phyloP scores from a whole-genome alignment of 2,888 invertebrate species.

The Serripes groenlandicus region DNA sequence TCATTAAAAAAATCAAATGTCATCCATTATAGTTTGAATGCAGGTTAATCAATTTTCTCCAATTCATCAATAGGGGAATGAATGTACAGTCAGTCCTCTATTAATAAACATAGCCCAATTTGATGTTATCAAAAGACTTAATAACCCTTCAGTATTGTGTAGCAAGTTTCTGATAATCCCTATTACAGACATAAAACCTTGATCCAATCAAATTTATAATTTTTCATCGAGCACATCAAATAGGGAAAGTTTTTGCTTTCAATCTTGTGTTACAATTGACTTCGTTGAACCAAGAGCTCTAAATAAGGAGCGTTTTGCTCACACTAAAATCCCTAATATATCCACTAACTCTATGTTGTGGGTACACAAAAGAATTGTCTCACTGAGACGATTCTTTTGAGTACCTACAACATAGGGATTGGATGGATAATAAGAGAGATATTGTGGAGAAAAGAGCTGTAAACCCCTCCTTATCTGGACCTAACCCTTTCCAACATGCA shows the following conservation, averaged over 20 bases:
- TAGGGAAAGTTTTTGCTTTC: not conserved
- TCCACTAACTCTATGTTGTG: no score
- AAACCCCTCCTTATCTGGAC: no score
- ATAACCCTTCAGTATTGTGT: not conserved
- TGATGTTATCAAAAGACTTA: conserved; percentile 11
- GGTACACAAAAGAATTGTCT: no score
- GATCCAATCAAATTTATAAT: conserved; percentile 7
- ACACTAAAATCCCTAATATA: no score
- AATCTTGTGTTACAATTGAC: not conserved
- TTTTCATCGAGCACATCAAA: conserved; percentile 5
- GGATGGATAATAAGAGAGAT: no score
- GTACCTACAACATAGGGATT: no score
- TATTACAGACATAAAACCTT: not conserved
- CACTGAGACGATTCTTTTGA: no score
- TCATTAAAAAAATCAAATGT: not conserved
- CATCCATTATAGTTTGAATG: not conserved
- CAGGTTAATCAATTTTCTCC: not conserved
- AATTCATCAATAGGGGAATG: not conserved
- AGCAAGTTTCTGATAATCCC: conserved; percentile 9
- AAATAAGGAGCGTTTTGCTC: no score
- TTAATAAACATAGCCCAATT: not conserved
- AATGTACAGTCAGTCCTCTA: not conserved
- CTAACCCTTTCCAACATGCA: no score
- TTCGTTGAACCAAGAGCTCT: not conserved
- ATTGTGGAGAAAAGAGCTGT: no score